Percentiles rank a stretch among this genome's conserved stretches.
Evolutionary conservation across 64 coral and sea anemone genomes (phyloP).

Genomic region (Acropora tenuis): DNA sequence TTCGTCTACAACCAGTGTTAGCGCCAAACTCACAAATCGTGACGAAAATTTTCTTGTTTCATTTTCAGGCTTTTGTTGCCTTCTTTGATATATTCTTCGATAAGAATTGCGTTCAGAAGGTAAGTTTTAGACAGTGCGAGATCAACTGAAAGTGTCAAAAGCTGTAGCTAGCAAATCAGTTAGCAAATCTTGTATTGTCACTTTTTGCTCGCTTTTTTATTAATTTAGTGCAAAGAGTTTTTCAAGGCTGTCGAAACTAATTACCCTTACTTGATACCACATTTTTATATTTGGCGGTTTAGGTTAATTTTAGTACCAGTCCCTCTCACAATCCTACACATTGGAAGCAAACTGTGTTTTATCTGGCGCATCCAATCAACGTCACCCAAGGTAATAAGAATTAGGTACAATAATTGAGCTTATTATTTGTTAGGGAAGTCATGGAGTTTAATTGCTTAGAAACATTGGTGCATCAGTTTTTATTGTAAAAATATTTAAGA

Average conservation of each 20-base stretch:
- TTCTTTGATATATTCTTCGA: constrained; percentile 97
- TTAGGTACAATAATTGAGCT: background rate
- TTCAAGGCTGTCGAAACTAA: too few relatives aligned
- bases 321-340: constrained; percentile 74
- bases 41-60: background rate
- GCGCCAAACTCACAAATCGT: background rate
- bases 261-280: background rate
- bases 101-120: constrained; percentile 79
- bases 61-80: constrained; percentile 77
- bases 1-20: background rate
- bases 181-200: too few relatives aligned
- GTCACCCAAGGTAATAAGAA: constrained; percentile 65
- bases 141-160: too few relatives aligned
- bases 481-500: too few relatives aligned
- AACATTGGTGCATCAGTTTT: background rate
- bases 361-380: constrained; percentile 72
- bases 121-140: constrained; percentile 6
- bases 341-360: constrained; percentile 97
- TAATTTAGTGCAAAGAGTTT: too few relatives aligned
- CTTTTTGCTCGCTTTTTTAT: too few relatives aligned
- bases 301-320: constrained; percentile 90
- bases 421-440: background rate
- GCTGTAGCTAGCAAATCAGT: too few relatives aligned
- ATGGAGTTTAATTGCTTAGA: background rate
- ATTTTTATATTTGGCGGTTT: background rate